Evolutionary conservation across 2,113 vertebrate species (phyloP).

Genomic region (Phocoena phocoena): DNA sequence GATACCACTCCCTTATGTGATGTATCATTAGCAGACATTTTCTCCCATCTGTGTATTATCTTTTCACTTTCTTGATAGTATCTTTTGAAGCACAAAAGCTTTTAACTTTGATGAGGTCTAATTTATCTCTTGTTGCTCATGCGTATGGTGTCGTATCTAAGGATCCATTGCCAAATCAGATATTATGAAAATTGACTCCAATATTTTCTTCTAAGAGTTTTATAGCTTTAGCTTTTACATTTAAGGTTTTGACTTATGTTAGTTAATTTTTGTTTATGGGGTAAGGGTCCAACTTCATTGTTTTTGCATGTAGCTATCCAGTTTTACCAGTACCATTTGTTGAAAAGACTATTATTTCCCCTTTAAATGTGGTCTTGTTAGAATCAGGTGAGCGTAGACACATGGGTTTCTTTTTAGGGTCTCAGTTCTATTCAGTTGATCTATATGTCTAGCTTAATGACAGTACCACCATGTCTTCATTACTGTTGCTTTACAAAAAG

Average conservation of each 20-base stretch:
- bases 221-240: neutral
- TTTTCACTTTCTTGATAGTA: neutral
- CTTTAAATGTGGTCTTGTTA: neutral
- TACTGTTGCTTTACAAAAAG: neutral
- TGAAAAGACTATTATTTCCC: neutral
- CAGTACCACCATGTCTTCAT: neutral
- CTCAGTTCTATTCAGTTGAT: rapidly evolving
- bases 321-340: neutral
- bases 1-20: no score
- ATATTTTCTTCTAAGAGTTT: neutral
- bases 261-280: neutral
- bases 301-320: neutral
- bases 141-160: neutral
- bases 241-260: neutral
- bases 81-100: neutral
- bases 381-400: neutral
- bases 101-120: neutral
- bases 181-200: neutral
- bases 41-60: neutral
- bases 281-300: neutral
- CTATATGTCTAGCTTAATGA: neutral
- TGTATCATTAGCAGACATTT: neutral
- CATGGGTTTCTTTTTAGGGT: neutral
- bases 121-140: neutral
- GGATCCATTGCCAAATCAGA: neutral